These are phyloP conservation scores for Himalopsyche kuldschensis DNA, from an alignment of 2,888 invertebrate genomes.

Conservation along the genomic window DNA sequence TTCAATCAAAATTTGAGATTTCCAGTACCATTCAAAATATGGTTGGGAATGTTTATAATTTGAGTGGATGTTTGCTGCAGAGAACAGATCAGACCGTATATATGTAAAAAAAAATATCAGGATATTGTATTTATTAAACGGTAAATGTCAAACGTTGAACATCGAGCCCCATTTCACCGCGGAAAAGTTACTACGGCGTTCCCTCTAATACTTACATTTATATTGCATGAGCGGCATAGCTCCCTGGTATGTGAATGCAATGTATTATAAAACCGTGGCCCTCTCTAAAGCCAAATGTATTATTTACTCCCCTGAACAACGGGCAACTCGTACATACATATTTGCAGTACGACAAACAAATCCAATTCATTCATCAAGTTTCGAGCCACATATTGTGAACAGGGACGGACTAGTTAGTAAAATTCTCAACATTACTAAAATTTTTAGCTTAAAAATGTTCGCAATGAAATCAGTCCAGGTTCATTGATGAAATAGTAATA, in stretches of 20 bases:
- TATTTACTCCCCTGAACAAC: background rate
- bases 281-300: background rate
- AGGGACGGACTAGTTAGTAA: background rate
- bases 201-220: background rate
- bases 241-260: background rate
- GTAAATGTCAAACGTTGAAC: background rate
- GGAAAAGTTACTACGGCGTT: background rate
- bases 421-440: too few relatives aligned
- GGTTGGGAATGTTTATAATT: too few relatives aligned
- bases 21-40: too few relatives aligned
- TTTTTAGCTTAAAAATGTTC: too few relatives aligned
- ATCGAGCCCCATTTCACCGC: background rate
- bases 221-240: background rate
- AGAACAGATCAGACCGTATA: too few relatives aligned
- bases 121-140: background rate
- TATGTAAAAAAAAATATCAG: too few relatives aligned
- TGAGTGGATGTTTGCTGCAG: too few relatives aligned
- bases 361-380: constrained; percentile 13
- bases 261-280: background rate
- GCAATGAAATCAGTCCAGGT: too few relatives aligned
- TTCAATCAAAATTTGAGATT: too few relatives aligned
- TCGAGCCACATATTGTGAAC: constrained; percentile 3
- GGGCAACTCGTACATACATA: background rate
- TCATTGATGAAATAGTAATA: too few relatives aligned
- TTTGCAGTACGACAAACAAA: background rate